Evolutionary conservation across 2,888 invertebrate species (phyloP).

Genomic region (Cheilosia vernalis): DNA sequence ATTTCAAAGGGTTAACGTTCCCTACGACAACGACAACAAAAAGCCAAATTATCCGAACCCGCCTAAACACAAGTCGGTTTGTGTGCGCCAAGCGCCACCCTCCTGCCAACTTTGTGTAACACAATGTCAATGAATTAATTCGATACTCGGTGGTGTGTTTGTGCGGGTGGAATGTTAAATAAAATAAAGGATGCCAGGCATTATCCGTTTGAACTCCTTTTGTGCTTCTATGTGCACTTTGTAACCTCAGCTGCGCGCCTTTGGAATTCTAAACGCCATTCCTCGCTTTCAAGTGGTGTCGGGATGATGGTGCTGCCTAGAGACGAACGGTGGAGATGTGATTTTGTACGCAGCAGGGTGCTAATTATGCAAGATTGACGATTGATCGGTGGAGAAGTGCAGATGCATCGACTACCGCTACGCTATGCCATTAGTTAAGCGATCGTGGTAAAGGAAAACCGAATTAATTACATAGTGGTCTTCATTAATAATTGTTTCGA

Average conservation of each 20-base stretch:
- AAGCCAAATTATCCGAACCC: constrained; percentile 68
- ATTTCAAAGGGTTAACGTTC: constrained; percentile 75
- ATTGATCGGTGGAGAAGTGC: constrained; percentile 56
- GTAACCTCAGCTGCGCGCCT: constrained; percentile 63
- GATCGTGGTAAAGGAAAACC: constrained; percentile 26
- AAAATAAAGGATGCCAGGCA: constrained; percentile 62
- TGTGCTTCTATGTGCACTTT: constrained; percentile 63
- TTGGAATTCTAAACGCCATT: constrained; percentile 59
- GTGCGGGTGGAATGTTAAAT: constrained; percentile 58
- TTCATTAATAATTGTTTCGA: constrained; percentile 64
- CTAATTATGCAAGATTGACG: constrained; percentile 60
- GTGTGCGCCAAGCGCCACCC: neutral
- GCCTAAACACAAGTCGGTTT: constrained; percentile 52
- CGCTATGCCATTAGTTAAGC: constrained; percentile 47
- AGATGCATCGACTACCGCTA: constrained; percentile 29
- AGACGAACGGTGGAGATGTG: constrained; percentile 29
- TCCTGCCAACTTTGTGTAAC: constrained; percentile 76
- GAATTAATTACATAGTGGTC: constrained; percentile 58
- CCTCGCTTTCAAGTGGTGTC: constrained; percentile 53
- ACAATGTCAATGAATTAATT: constrained; percentile 78
- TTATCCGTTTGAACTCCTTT: constrained; percentile 69
- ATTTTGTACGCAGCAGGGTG: constrained; percentile 11
- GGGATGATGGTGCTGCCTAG: constrained; percentile 1
- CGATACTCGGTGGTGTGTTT: constrained; percentile 73
- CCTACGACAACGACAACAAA: constrained; percentile 45